Evolutionary conservation across 1,140 invertebrate species (phyloP), one percentile per base, ranked within the genome.

Genomic region (Protaetia brevitarsis): DNA sequence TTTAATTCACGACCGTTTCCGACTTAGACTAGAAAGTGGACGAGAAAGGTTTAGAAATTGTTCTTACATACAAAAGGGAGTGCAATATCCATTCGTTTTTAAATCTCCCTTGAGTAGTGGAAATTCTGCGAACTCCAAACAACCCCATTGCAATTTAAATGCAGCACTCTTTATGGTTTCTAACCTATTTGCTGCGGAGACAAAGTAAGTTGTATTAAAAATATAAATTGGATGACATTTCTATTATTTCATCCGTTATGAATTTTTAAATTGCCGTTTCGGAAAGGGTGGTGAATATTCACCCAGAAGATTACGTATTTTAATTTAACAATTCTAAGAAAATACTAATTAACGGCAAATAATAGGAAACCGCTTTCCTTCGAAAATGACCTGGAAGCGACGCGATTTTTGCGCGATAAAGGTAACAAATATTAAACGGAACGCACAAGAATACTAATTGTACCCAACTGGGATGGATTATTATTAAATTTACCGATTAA

Each of bases 91-190:
- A 59, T 59, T 59, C 30, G 57, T 59, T 59, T 59, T 59, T 28
- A 59, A 31, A 59, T 59, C 57, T 27, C 57, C 26, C 57, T 28
- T 28, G 26, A 29, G 57, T n/a, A n/a, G n/a, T 19, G 57, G 57
- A 31, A 8, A 28, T 31, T 59, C 26, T 13, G 57, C 30, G 57
- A 59, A 59, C 30, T 59, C 57, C 30, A 59, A 59, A 59, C 57
- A 31, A 59, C 27, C 27, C 29, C 57, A 19, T 13, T 59, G 57
- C 57, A 59, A 59, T 59, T 59, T 59, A 59, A 59, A 59, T 59
- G 57, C 57, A 59, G 23, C 29, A 19, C 16, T 28, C 57, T 59
- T 59, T 28, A 28, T 13, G 23, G 11, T 28, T 4, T 6, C 11
- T 59, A 28, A 7, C 10, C 13, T 59, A 10, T 21, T 59, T 19